Evolutionary conservation across 2,888 invertebrate genomes (phyloP).

Genomic region (Allophyes oxyacanthae): DNA sequence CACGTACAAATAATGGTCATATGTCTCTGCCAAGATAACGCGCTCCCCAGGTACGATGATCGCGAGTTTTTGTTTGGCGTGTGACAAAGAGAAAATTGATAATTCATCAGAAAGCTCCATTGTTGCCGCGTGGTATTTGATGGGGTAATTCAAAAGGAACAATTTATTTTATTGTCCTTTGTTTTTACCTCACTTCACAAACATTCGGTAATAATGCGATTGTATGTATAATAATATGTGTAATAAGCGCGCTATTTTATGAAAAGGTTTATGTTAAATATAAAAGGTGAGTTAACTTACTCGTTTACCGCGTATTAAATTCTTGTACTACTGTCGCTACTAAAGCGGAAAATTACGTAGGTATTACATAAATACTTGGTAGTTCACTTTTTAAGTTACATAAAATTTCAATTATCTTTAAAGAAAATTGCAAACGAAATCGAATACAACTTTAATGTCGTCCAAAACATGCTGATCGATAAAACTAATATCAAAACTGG

Average conservation of each 20-base stretch:
- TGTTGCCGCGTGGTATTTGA: slow-evolving; percentile 78
- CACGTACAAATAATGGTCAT: slow-evolving; percentile 83
- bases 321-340: slow-evolving; percentile 18
- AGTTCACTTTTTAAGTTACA: no score
- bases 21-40: slow-evolving; percentile 86
- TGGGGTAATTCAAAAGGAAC: slow-evolving; percentile 75
- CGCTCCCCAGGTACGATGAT: slow-evolving; percentile 81
- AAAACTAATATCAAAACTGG: slow-evolving; percentile 49
- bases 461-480: slow-evolving; percentile 35
- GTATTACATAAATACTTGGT: no score
- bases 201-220: slow-evolving; percentile 46
- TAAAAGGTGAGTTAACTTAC: slow-evolving; percentile 43
- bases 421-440: slow-evolving; percentile 34
- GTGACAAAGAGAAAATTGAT: slow-evolving; percentile 86
- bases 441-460: slow-evolving; percentile 18
- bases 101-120: slow-evolving; percentile 81
- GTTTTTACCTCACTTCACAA: slow-evolving; percentile 64
- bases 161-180: slow-evolving; percentile 76
- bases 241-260: slow-evolving; percentile 43
- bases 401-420: slow-evolving; percentile 20
- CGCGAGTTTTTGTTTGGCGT: slow-evolving; percentile 82
- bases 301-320: slow-evolving; percentile 38
- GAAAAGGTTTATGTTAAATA: slow-evolving; percentile 48
- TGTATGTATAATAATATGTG: slow-evolving; percentile 39
- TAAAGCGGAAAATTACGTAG: slow-evolving; percentile 18